Evolutionary conservation across 2,797 vertebrate species (phyloP), one percentile per base, ranked within the genome.

Genomic region (Oophaga sylvatica): DNA sequence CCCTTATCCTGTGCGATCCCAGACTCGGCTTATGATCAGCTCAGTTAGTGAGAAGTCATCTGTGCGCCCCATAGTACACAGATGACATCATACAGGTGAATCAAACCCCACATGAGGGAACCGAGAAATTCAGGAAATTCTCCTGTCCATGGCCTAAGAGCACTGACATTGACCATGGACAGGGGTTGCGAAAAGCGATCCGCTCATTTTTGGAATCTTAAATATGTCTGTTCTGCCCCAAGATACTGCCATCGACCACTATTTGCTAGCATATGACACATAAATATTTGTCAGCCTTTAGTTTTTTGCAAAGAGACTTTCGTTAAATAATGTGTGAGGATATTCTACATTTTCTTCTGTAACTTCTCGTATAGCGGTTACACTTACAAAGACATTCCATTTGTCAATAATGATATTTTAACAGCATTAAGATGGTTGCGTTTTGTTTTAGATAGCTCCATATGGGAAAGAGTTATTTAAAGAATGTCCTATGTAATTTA

Each of bases 401-500:
- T 85, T 78, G 11, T 85, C 48, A 29, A 62, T 45, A 85, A 57
- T 86, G 65, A 60, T 48, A 60, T 86, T 63, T 86, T 80, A 80
- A 80, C 73, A 17, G n/a, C 20, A 80, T 68, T 80, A 53, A 62
- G 17, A 80, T 71, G 77, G 56, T 53, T 60, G 59, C 11, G 62
- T 68, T 80, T 71, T 86, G 65, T 81, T 67, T 76, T 22, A 67
- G 59, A 85, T 85, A 76, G 26, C 59, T 81, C 83, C 79, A 73
- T 81, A 81, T 45, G 87, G 83, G 17, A 76, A 81, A 81, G 60
- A 85, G 87, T 65, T 77, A 88, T 88, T 85, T 81, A 85, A 85
- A 81, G 83, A 81, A 85, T 88, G 84, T 88, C 78, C 87, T 88
- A 85, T 85, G 87, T 88, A 81, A 88, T 81, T 85, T 85, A 81